Base-by-base conservation (phyloP, 2,888 invertebrate species). In the Osedax fenrisi region DNA sequence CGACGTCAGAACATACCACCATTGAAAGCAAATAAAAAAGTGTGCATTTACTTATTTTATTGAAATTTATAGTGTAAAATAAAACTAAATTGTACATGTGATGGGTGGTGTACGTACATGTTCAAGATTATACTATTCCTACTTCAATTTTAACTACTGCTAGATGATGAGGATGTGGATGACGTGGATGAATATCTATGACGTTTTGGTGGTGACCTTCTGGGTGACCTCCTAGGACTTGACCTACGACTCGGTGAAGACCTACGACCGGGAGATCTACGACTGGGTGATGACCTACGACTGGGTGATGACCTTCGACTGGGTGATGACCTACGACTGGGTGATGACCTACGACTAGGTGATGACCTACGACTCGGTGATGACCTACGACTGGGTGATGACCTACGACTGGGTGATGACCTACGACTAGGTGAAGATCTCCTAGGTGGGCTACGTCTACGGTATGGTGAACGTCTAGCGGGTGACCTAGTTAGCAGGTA, bases 1-100 rank as follows among this genome's bases (percentile, higher is more conserved):
- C 83, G 80, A 81, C 80, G 62, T 80, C 78, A 75, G 82, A 82
- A 68, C 59, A 69, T 2, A 64, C 27, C 26, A 62, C 21, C 26
- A 73, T 17, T 67, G n/a, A 13, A n/a, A 64, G 21, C 21, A 64
- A 21, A 64, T 64, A 64, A 64, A 64, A 5, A 23, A 5, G 23
- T 23, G 23, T n/a, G n/a, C 5, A 41, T 73, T 21, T 21, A n/a
- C 2, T 27, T n/a, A n/a, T n/a, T n/a, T n/a, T n/a, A n/a, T n/a
- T n/a, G n/a, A n/a, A n/a, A n/a, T n/a, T n/a, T n/a, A n/a, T n/a
- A n/a, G n/a, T n/a, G n/a, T n/a, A n/a, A n/a, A n/a, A n/a, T n/a
- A n/a, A n/a, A n/a, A n/a, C n/a, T n/a, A n/a, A n/a, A n/a, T n/a
- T n/a, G n/a, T n/a, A n/a, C n/a, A n/a, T n/a, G n/a, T n/a, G n/a